Evolutionary conservation across 2,888 invertebrate genomes (phyloP).

Genomic region (Diaperis boleti): DNA sequence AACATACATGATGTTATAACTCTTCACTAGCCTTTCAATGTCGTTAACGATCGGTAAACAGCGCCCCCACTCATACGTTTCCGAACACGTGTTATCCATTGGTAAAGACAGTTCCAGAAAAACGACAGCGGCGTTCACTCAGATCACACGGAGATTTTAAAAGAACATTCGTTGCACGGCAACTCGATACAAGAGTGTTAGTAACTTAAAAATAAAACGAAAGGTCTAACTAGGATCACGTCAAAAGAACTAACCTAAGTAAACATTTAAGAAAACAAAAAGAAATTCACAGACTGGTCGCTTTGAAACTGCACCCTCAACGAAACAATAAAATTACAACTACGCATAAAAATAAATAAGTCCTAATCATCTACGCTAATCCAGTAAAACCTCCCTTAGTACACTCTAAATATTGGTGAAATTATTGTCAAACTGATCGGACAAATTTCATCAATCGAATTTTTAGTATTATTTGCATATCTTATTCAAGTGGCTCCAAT

Average conservation of each 20-base stretch:
- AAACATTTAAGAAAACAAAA: slow-evolving; percentile 7
- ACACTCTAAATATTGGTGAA: too few species aligned
- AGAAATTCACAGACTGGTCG: slow-evolving; percentile 21
- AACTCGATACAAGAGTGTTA: slow-evolving; percentile 20
- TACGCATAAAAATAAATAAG: slow-evolving; percentile 31
- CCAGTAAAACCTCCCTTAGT: too few species aligned
- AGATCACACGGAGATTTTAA: slow-evolving; percentile 36
- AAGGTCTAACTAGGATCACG: slow-evolving; percentile 25
- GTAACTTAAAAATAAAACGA: slow-evolving; percentile 25
- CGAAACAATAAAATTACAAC: background rate
- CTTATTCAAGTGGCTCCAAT: too few species aligned
- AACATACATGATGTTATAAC: background rate
- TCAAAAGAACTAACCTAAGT: slow-evolving; percentile 17
- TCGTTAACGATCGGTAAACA: background rate
- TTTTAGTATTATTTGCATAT: too few species aligned
- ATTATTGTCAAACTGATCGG: too few species aligned
- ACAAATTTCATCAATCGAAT: too few species aligned
- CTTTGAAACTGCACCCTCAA: slow-evolving; percentile 26
- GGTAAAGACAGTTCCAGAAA: background rate
- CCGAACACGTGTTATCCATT: slow-evolving; percentile 1
- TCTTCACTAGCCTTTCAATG: slow-evolving; percentile 28
- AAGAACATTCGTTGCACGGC: slow-evolving; percentile 30
- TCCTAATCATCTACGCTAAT: slow-evolving; percentile 22
- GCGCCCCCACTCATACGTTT: slow-evolving; percentile 3
- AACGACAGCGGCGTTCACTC: slow-evolving; percentile 5